Base-by-base conservation (phyloP, 2,797 vertebrate species). In the Scyliorhinus canicula region DNA sequence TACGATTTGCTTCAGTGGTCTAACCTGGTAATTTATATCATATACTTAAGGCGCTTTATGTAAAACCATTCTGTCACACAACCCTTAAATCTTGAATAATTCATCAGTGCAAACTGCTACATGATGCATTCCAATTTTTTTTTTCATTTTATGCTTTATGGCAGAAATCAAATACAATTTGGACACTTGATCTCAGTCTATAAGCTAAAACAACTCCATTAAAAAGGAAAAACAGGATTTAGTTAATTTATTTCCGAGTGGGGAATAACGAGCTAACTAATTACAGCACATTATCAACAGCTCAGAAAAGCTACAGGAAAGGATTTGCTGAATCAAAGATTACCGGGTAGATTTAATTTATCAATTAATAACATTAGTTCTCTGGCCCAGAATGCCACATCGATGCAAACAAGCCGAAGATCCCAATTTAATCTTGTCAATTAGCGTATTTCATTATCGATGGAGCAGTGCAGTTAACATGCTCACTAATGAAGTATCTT, bases 41-140 rank as follows among this genome's bases (percentile, higher is more conserved):
- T 44, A 91, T 65, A 65, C 60, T 65, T 44, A 91, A 91, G 21
- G n/a, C 19, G 0, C 57, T 91, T 91, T 65, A 91, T 91, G 60
- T 63, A 91, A 91, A 91, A 91, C 63, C 21, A n/a, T 63, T 63
- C n/a, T 44, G 35, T 91, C 57, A 91, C 21, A 44, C 40, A 12
- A 91, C n/a, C 88, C 88, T 91, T 91, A 44, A n/a, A 65, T 91
- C 57, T 65, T 91, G 88, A 65, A 91, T 91, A 40, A 91, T 91
- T 91, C 57, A 91, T 65, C 57, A 21, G 60, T 91, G 35, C 88
- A 91, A 65, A 65, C 21, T 91, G 88, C 44, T 91, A 44, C 40
- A 65, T 91, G 60, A 91, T 91, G 40, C n/a, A 91, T 65, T 91
- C n/a, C 44, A 21, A 40, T 63, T 26, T 65, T 63, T 55, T 88